Percentiles rank a stretch among this genome's conserved stretches.
These are phyloP conservation scores for Orthosia gracilis DNA, from an alignment of 2,888 invertebrate genomes.

Conservation along the genomic window DNA sequence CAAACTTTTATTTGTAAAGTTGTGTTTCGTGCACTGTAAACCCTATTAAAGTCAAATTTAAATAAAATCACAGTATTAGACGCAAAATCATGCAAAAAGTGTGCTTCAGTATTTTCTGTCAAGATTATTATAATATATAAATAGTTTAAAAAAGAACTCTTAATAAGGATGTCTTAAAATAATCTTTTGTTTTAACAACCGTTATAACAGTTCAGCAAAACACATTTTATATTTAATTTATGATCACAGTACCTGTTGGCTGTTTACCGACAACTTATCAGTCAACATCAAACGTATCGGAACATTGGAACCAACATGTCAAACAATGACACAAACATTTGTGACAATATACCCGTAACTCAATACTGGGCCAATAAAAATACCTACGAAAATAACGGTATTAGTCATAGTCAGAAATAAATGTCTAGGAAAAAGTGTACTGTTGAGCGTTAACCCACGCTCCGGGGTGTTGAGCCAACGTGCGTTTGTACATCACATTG, in stretches of 20 bases:
- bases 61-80: no score
- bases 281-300: conserved; percentile 31
- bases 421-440: conserved; percentile 78
- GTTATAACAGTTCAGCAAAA: background rate
- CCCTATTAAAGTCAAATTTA: background rate
- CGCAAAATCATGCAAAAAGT: no score
- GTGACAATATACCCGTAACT: conserved; percentile 79
- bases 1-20: background rate
- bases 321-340: conserved; percentile 73
- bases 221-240: background rate
- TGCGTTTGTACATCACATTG: conserved; percentile 63
- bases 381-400: conserved; percentile 81
- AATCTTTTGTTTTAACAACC: background rate
- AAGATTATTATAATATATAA: no score
- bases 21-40: background rate
- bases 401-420: conserved; percentile 86
- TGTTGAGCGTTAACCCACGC: conserved; percentile 80
- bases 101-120: no score
- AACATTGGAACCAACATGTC: conserved; percentile 62
- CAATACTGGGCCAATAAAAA: conserved; percentile 84
- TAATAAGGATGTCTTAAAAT: background rate
- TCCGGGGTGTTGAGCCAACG: conserved; percentile 73
- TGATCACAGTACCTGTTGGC: conserved; percentile 1
- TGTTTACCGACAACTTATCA: conserved; percentile 20
- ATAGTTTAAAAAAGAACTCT: background rate